A percentile compares a stretch with the other conserved stretches of the same genome.
These are phyloP conservation scores for Leptinotarsa defecta DNA, from an alignment of 1,140 invertebrate genomes.

Conservation along the genomic window DNA sequence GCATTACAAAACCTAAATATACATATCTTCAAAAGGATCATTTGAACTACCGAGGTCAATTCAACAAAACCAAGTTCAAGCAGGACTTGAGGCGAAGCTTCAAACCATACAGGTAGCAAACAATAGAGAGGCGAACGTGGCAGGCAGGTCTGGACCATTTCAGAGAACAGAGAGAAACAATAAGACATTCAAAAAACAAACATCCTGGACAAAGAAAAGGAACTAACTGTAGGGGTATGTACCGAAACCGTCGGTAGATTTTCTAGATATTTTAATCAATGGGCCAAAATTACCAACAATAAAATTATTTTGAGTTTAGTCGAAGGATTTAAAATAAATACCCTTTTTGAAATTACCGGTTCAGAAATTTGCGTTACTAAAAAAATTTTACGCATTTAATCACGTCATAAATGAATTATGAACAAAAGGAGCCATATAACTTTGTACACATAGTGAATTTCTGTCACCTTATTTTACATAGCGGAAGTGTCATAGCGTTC, in stretches of 20 bases:
- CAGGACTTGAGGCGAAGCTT: not conserved
- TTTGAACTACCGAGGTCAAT: not conserved
- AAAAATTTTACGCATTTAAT: not conserved
- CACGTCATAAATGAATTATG: not conserved
- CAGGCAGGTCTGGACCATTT: not conserved
- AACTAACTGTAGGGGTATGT: not conserved
- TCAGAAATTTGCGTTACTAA: not conserved
- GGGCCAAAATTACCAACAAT: not conserved
- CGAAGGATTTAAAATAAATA: not conserved
- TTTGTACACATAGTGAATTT: conserved; percentile 8
- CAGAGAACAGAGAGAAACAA: not conserved
- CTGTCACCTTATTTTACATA: conserved; percentile 43
- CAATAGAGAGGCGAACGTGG: not conserved
- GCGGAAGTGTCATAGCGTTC: no score
- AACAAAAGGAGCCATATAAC: not conserved
- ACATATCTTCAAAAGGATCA: no score
- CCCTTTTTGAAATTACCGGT: not conserved
- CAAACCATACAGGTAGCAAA: not conserved
- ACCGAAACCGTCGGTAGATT: not conserved
- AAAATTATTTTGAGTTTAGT: not conserved
- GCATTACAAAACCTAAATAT: no score
- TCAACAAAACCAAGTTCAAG: not conserved
- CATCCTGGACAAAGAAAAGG: not conserved
- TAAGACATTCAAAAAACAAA: not conserved
- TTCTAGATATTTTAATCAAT: no score